A percentile compares a stretch with the other conserved stretches of the same genome.
These are phyloP conservation scores for Hydropotes inermis DNA, from an alignment of 2,113 vertebrate genomes.

Conservation along the genomic window DNA sequence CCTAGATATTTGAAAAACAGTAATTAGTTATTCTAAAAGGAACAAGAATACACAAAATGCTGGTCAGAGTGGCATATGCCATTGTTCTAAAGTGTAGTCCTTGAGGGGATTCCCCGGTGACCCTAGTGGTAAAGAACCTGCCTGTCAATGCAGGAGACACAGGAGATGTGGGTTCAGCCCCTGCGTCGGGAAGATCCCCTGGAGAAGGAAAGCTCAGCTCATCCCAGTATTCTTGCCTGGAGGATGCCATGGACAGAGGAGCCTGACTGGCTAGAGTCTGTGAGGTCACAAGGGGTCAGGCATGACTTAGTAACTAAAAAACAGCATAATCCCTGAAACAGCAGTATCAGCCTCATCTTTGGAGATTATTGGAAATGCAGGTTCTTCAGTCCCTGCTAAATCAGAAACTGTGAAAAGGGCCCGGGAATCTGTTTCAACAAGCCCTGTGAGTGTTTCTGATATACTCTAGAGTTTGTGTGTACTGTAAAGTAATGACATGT, in stretches of 20 bases:
- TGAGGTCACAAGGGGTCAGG: not conserved
- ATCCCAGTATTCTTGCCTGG: not conserved
- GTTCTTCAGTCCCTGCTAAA: not conserved
- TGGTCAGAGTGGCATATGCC: not conserved
- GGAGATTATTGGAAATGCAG: not conserved
- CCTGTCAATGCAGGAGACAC: not conserved
- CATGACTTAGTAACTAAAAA: not conserved
- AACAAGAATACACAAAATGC: not conserved
- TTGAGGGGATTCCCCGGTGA: not conserved
- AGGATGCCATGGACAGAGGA: not conserved
- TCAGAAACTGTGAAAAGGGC: not conserved
- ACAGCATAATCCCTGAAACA: not conserved
- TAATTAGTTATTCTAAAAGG: not conserved
- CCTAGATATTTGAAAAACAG: slow-evolving; percentile 5
- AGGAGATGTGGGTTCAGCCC: accelerated
- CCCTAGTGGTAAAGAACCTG: not conserved
- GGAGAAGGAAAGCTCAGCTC: not conserved
- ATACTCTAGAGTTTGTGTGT: not conserved
- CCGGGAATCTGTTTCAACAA: not conserved
- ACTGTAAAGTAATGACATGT: not conserved
- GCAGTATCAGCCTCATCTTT: not conserved
- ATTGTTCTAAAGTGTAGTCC: not conserved
- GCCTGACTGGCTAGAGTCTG: not conserved
- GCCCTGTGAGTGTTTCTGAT: not conserved
- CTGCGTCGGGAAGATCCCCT: accelerated